Conservation (phyloP, 2,797 vertebrate genomes). For the Cyprinodon diabolis region DNA sequence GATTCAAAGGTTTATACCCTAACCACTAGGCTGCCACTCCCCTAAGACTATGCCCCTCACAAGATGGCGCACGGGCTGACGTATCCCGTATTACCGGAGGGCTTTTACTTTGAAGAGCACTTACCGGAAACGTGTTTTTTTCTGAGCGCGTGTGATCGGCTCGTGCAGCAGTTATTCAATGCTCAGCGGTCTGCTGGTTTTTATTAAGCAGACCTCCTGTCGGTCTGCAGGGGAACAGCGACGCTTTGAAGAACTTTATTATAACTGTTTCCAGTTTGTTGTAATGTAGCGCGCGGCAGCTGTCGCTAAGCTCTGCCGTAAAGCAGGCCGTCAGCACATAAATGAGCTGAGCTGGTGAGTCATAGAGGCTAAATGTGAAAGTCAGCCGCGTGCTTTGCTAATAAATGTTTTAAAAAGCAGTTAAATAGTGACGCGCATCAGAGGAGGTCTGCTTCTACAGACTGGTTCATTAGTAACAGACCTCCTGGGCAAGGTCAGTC, state of each 20-base stretch:
- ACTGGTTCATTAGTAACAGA: conserved; percentile 9
- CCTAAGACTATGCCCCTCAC: not conserved
- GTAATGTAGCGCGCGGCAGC: conserved; percentile 42
- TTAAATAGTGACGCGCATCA: rapidly evolving
- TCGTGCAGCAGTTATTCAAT: not conserved
- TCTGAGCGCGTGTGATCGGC: conserved; percentile 42
- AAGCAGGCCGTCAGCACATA: conserved; percentile 23
- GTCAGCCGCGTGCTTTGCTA: not conserved
- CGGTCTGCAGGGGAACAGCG: not conserved
- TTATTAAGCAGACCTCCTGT: not conserved
- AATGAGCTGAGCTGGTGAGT: conserved; percentile 53
- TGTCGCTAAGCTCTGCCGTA: conserved; percentile 13
- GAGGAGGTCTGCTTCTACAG: not conserved
- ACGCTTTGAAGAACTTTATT: not conserved
- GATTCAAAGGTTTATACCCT: too few relatives aligned
- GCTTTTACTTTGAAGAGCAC: conserved; percentile 1
- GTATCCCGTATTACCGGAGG: rapidly evolving
- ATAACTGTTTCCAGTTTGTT: not conserved
- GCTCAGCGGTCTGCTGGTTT: conserved; percentile 1
- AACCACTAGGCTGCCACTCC: too few relatives aligned
- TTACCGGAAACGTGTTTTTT: not conserved
- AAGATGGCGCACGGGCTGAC: not conserved
- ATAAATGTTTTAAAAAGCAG: not conserved
- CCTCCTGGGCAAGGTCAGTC: conserved; percentile 33
- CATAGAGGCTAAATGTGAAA: conserved; percentile 24